These are phyloP conservation scores for Cynaeus angustus DNA, from an alignment of 2,888 invertebrate species.

Conservation along the genomic window DNA sequence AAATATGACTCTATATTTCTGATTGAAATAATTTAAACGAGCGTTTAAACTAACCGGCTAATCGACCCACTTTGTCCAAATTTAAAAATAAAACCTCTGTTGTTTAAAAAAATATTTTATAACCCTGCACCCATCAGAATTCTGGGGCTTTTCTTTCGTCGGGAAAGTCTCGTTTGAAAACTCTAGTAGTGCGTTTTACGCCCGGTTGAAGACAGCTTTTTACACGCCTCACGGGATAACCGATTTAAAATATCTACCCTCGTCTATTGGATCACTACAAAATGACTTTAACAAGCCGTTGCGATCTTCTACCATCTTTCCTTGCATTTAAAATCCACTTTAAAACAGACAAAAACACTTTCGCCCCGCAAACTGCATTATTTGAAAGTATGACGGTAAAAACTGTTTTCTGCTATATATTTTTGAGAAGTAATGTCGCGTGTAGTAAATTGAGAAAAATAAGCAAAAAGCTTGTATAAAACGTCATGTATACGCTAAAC, in stretches of 20 bases:
- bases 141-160: no score
- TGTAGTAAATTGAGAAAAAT: neutral
- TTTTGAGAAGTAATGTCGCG: neutral
- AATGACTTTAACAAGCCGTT: conserved; percentile 45
- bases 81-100: no score
- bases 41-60: no score
- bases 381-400: neutral
- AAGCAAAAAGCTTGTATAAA: neutral
- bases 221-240: conserved; percentile 53
- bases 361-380: conserved; percentile 21
- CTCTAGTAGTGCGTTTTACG: conserved; percentile 52
- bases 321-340: conserved; percentile 30
- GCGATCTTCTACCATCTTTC: conserved; percentile 18
- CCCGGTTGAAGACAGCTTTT: conserved; percentile 54
- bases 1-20: no score
- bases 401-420: neutral
- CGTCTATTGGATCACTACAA: conserved; percentile 38
- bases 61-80: no score
- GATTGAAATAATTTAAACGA: no score
- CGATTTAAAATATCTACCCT: conserved; percentile 48
- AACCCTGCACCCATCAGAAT: no score
- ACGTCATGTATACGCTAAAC: neutral
- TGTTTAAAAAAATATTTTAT: no score
- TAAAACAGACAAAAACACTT: conserved; percentile 36
- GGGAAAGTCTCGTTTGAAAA: conserved; percentile 28